Evolutionary conservation across 2,797 vertebrate genomes (phyloP).

Genomic region (Bradypodion ventrale): DNA sequence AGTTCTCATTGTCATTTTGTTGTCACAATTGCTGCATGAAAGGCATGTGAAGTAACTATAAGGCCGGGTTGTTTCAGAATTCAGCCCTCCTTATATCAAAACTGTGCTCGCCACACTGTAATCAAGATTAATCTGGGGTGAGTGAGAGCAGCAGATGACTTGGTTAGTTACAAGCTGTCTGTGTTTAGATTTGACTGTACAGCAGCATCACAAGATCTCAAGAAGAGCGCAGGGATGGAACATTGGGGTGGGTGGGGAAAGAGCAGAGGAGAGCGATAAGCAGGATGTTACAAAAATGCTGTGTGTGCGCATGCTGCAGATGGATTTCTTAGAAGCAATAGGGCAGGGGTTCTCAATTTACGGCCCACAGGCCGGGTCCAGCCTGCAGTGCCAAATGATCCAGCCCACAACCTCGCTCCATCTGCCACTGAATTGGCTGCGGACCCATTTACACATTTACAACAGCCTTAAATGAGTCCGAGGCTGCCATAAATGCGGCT

Average conservation of each 20-base stretch:
- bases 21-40: not conserved
- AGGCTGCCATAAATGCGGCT: too few species aligned
- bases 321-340: too few species aligned
- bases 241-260: not conserved
- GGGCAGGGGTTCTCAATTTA: too few species aligned
- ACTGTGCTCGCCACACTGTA: not conserved
- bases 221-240: not conserved
- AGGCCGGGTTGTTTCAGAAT: constrained; percentile 7
- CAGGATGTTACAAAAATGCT: not conserved
- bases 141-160: constrained; percentile 9
- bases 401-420: too few species aligned
- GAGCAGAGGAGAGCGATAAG: not conserved
- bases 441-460: too few species aligned
- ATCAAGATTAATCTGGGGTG: not conserved
- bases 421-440: too few species aligned
- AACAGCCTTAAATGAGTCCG: too few species aligned
- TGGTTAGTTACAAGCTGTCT: not conserved
- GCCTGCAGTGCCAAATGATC: too few species aligned
- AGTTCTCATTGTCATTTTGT: not conserved
- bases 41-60: not conserved
- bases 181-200: constrained; percentile 18
- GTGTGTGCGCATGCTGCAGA: not conserved
- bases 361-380: too few species aligned
- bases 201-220: not conserved
- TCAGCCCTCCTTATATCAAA: not conserved